A percentile compares a stretch with the other conserved stretches of the same genome.
Evolutionary conservation across 1,140 invertebrate genomes (phyloP).

Genomic region (Penaeus chinensis): DNA sequence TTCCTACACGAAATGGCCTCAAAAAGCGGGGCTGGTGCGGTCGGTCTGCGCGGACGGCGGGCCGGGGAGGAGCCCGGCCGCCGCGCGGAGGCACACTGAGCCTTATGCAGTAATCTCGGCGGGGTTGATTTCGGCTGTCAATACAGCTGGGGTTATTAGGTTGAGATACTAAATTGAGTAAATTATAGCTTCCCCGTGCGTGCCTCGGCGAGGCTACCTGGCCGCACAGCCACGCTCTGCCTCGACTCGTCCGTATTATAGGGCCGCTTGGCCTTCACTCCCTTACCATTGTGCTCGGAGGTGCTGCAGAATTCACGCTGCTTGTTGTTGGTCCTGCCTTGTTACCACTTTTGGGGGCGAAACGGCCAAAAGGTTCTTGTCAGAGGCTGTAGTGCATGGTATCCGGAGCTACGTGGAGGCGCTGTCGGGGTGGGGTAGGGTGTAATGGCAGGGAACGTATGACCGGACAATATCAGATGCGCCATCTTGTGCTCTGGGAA

Average conservation of each 20-base stretch:
- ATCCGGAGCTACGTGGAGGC: neutral
- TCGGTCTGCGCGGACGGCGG: no score
- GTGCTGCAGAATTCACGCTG: no score
- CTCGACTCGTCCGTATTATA: conserved; percentile 25
- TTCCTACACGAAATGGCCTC: neutral
- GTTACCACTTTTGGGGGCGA: no score
- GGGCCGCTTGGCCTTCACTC: conserved; percentile 9
- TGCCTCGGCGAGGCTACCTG: conserved; percentile 53
- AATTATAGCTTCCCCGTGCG: conserved; percentile 56
- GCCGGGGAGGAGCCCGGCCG: neutral
- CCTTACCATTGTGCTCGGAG: neutral
- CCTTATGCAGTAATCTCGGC: conserved; percentile 48
- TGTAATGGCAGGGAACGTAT: conserved; percentile 24
- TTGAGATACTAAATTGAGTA: conserved; percentile 61
- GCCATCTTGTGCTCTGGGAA: conserved; percentile 27
- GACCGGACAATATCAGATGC: conserved; percentile 21
- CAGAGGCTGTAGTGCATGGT: neutral
- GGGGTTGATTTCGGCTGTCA: conserved; percentile 48
- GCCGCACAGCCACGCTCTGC: neutral
- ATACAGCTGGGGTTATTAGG: conserved; percentile 50
- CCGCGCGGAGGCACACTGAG: conserved; percentile 31
- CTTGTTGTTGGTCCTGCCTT: no score
- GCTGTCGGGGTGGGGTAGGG: conserved; percentile 3
- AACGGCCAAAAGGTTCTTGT: no score
- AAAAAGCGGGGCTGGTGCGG: no score